Base-by-base conservation (phyloP, 2,888 invertebrate genomes). In the Campoplex capitator region DNA sequence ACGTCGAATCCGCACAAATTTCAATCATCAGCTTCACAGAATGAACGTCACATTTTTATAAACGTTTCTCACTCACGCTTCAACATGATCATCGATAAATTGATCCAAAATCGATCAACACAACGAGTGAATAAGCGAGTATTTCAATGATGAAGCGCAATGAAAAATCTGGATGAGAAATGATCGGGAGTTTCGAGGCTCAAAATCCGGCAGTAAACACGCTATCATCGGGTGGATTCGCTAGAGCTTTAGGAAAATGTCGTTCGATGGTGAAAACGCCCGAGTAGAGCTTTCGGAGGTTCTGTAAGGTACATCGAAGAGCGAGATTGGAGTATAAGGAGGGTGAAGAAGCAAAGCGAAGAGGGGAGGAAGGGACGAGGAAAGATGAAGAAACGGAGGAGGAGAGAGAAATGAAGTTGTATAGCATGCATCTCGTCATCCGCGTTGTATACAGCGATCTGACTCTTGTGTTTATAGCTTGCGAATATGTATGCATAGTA, bases 401-500 rank as follows among this genome's bases (percentile, higher is more conserved):
- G 42, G 18, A 77, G 45, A 56, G 73, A 28, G 68, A 48, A 67
- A 45, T 38, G 45, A 74, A 68, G 75, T 9, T 28, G 1, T 58
- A 18, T 32, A 62, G 58, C 67, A 65, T 79, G 78, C 58, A 79
- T 79, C 83, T 76, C 80, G 84, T 87, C 81, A 71, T 48, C 62
- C 83, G 77, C 78, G 83, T 85, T 86, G 71, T 86, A 85, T 87
- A 85, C 84, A 91, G 90, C 90, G 91, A 92, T 92, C 92, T 90
- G 90, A 92, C 90, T 92, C 90, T 92, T 91, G 93, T 92, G 93
- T 94, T 94, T 94, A 94, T 93, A 91, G 91, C 92, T 71, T 91
- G 92, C 74, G 87, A 92, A 93, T 94, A 93, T 93, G 92, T 93
- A 94, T 93, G 93, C 93, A 93, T 93, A 92, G 93, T 91, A 92